Evolutionary conservation across 2,113 vertebrate genomes (phyloP).

Genomic region (Cyprichromis sp.): DNA sequence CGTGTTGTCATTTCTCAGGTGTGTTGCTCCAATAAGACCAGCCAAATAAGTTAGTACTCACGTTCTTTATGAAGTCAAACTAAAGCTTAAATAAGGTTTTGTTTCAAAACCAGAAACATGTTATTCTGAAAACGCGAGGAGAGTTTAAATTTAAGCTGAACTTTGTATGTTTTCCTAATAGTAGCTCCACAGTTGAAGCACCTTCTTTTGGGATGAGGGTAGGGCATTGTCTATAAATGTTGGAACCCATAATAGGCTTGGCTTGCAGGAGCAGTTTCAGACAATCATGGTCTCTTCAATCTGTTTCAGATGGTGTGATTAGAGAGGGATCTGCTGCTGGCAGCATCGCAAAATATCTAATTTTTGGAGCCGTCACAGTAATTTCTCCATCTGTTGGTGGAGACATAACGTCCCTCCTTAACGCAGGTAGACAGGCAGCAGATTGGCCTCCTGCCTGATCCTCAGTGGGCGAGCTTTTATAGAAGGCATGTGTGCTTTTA

Average conservation of each 20-base stretch:
- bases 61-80: neutral
- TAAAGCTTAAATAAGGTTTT: neutral
- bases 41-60: neutral
- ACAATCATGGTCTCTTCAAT: constrained; percentile 23
- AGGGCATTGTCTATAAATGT: neutral
- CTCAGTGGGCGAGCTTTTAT: neutral
- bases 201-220: neutral
- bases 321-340: neutral
- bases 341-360: constrained; percentile 4
- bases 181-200: neutral
- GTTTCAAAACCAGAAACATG: neutral
- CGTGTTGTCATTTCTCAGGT: neutral
- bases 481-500: neutral
- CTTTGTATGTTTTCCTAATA: neutral
- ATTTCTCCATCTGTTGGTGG: constrained; percentile 27
- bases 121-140: neutral
- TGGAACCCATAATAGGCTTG: neutral
- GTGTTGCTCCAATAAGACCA: neutral
- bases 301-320: constrained; percentile 40
- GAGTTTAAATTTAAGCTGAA: neutral
- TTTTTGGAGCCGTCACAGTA: constrained; percentile 16
- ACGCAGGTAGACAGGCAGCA: constrained; percentile 15
- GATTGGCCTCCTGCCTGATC: neutral
- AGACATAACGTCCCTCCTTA: neutral
- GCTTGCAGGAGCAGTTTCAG: neutral